Conservation (phyloP, 53 echinoderm and acorn worm species). For the Arbacia lixula region DNA sequence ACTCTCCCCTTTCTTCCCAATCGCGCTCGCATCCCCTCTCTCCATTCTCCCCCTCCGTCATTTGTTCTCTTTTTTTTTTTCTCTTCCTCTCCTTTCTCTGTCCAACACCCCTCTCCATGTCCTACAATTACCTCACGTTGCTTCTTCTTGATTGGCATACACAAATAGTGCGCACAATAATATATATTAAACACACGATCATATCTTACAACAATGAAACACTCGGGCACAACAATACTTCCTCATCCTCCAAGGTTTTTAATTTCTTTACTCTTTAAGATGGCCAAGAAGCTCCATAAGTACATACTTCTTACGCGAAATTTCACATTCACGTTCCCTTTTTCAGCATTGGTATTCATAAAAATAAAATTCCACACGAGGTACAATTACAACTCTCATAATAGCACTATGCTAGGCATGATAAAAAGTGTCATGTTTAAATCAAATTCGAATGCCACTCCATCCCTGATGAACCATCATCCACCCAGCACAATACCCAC, state of each 20-base stretch:
- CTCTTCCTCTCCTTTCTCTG: neutral
- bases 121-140: no score
- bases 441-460: no score
- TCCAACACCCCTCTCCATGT: neutral
- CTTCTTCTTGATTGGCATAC: no score
- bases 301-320: constrained; percentile 3
- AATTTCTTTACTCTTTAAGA: constrained; percentile 5
- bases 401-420: no score
- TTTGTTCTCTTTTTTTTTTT: neutral
- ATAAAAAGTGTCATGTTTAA: no score
- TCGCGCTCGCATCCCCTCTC: neutral
- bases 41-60: neutral
- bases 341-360: constrained; percentile 51
- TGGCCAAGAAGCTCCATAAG: constrained; percentile 12
- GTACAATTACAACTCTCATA: no score
- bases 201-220: no score
- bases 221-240: no score
- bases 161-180: no score
- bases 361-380: constrained; percentile 53
- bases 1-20: neutral
- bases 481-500: no score
- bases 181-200: no score
- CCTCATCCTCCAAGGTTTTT: constrained; percentile 23
- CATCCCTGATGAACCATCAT: no score
- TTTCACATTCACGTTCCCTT: constrained; percentile 6